These are phyloP conservation scores for Acanthisitta chloris DNA, from an alignment of 2,113 vertebrate species.

Conservation along the genomic window DNA sequence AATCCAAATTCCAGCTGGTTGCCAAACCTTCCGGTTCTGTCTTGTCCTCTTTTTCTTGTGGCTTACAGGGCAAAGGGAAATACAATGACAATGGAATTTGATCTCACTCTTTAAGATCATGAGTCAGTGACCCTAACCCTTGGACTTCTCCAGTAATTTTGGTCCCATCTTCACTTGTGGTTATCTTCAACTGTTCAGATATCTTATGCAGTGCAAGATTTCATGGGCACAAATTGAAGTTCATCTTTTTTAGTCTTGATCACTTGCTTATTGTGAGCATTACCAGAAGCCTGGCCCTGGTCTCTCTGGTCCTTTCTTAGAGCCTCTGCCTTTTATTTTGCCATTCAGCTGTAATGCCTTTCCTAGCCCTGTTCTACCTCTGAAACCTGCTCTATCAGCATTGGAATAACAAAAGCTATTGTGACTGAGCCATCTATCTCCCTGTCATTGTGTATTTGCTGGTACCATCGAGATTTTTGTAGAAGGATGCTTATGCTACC, in stretches of 20 bases:
- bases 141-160: background rate
- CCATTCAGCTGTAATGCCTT: background rate
- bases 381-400: background rate
- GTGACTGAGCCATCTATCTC: background rate
- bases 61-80: background rate
- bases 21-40: background rate
- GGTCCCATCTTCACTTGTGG: background rate
- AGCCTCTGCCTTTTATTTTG: background rate
- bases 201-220: background rate
- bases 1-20: background rate
- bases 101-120: background rate
- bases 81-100: accelerated
- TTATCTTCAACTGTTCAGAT: background rate
- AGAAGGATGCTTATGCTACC: background rate
- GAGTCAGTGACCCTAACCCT: background rate
- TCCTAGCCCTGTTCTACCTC: background rate
- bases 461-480: background rate
- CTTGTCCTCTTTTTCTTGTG: background rate
- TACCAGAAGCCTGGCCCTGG: background rate
- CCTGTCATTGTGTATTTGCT: background rate
- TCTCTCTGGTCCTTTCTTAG: background rate
- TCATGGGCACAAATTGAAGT: background rate
- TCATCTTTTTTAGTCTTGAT: background rate
- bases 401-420: background rate
- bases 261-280: background rate